Evolutionary conservation across 2,888 invertebrate species (phyloP).

Genomic region (Tinea semifulvella): DNA sequence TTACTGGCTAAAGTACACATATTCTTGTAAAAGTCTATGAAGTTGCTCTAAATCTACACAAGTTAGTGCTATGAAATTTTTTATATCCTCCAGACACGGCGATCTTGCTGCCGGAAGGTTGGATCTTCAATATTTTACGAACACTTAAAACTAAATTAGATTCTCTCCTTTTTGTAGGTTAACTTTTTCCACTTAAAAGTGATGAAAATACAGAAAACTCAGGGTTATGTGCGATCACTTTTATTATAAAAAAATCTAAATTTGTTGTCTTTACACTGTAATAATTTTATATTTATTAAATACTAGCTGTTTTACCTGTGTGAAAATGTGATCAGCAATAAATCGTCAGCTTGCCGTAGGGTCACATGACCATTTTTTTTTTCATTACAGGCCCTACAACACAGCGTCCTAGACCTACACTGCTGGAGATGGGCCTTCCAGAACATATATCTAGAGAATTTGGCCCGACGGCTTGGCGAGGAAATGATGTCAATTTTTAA

Average conservation of each 20-base stretch:
- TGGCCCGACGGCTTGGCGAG: too few species aligned
- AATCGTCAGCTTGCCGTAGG: too few species aligned
- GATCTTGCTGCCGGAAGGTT: slow-evolving; percentile 35
- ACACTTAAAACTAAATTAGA: slow-evolving; percentile 48
- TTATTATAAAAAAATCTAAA: not conserved
- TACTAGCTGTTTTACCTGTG: too few species aligned
- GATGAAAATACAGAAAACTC: slow-evolving; percentile 3
- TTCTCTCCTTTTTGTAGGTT: slow-evolving; percentile 22
- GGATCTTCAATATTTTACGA: slow-evolving; percentile 48
- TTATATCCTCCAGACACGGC: slow-evolving; percentile 46
- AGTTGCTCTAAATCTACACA: slow-evolving; percentile 14
- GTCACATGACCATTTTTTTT: too few species aligned
- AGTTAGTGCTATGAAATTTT: slow-evolving; percentile 31
- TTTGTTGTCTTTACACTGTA: too few species aligned
- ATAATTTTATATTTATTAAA: too few species aligned
- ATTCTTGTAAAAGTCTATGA: slow-evolving; percentile 14
- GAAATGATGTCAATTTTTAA: too few species aligned
- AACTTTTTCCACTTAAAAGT: slow-evolving; percentile 12
- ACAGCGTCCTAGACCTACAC: too few species aligned
- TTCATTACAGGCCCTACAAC: too few species aligned
- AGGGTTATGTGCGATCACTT: slow-evolving; percentile 2
- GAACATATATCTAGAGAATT: too few species aligned
- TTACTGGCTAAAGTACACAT: slow-evolving; percentile 16
- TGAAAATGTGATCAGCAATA: too few species aligned
- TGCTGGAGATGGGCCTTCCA: too few species aligned